Evolutionary conservation across 2,113 vertebrate genomes (phyloP).

Genomic region (Eurypyga helias): DNA sequence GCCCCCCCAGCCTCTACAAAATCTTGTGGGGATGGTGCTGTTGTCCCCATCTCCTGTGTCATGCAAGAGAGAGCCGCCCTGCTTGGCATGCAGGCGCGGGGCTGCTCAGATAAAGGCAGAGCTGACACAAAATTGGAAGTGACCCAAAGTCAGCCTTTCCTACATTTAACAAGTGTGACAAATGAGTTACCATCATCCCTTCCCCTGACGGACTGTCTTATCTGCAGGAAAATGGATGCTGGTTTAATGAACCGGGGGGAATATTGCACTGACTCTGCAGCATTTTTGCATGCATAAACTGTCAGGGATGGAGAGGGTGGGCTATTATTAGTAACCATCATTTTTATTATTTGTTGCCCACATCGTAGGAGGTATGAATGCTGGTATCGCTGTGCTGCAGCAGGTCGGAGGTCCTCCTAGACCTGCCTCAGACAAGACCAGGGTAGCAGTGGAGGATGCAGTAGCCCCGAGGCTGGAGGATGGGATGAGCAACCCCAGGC

Average conservation of each 20-base stretch:
- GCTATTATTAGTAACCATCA: not conserved
- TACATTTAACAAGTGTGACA: slow-evolving; percentile 52
- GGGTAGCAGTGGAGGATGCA: not conserved
- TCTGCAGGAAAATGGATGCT: slow-evolving; percentile 24
- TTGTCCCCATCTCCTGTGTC: not conserved
- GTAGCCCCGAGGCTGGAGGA: not conserved
- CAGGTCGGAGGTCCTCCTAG: not conserved
- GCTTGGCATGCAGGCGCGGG: not conserved
- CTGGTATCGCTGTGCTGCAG: not conserved
- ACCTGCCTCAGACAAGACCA: not conserved
- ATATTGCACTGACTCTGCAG: not conserved
- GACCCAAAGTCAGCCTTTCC: slow-evolving; percentile 40
- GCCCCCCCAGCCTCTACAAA: rapidly evolving
- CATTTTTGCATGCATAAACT: not conserved
- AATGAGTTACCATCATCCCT: slow-evolving; percentile 39
- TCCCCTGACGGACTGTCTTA: not conserved
- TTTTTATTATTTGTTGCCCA: not conserved
- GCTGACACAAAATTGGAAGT: slow-evolving; percentile 33
- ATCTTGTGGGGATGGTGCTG: not conserved
- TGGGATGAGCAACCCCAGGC: not conserved
- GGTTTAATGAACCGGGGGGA: slow-evolving; percentile 11
- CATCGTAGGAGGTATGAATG: rapidly evolving
- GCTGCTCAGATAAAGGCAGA: slow-evolving; percentile 1
- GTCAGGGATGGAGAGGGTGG: not conserved
- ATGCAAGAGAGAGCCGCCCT: rapidly evolving